A percentile compares a stretch with the other conserved stretches of the same genome.
phyloP scores from a whole-genome alignment of 2,797 vertebrate species.

The Acomys russatus region DNA sequence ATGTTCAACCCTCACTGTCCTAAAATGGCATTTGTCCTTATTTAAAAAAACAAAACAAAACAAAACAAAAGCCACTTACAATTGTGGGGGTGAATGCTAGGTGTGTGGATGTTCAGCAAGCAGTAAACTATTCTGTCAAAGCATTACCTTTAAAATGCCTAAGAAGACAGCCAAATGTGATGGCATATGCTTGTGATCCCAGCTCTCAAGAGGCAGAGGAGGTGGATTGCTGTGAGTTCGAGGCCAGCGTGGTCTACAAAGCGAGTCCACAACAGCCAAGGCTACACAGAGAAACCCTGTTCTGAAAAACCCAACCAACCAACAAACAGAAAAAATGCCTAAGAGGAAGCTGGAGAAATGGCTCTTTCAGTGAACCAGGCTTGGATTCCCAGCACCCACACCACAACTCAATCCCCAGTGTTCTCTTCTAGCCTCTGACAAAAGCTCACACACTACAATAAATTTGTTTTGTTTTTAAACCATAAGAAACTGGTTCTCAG shows the following conservation, averaged over 20 bases:
- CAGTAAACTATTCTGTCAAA: neutral
- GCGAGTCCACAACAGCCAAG: too few relatives aligned
- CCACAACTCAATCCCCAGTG: neutral
- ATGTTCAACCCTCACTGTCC: neutral
- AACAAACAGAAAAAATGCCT: neutral
- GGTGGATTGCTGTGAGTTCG: too few relatives aligned
- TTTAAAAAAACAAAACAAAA: neutral
- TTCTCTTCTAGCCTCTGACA: neutral
- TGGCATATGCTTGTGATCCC: too few relatives aligned
- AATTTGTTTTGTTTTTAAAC: neutral
- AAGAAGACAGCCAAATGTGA: neutral
- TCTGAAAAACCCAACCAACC: too few relatives aligned
- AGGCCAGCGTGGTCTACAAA: too few relatives aligned
- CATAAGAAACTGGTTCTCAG: constrained; percentile 9
- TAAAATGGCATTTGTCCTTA: constrained; percentile 2
- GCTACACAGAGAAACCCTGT: too few relatives aligned
- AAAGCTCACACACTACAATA: neutral
- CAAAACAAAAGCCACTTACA: neutral
- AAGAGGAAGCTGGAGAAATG: neutral
- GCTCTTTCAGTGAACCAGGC: neutral
- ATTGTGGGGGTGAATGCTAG: neutral
- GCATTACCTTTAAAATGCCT: constrained; percentile 12
- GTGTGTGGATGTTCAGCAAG: neutral
- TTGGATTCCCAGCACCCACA: neutral
- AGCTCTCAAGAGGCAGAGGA: too few relatives aligned